A percentile compares a stretch with the other conserved stretches of the same genome.
Evolutionary conservation across 2,888 invertebrate species (phyloP).

Genomic region (Pterostichus niger): DNA sequence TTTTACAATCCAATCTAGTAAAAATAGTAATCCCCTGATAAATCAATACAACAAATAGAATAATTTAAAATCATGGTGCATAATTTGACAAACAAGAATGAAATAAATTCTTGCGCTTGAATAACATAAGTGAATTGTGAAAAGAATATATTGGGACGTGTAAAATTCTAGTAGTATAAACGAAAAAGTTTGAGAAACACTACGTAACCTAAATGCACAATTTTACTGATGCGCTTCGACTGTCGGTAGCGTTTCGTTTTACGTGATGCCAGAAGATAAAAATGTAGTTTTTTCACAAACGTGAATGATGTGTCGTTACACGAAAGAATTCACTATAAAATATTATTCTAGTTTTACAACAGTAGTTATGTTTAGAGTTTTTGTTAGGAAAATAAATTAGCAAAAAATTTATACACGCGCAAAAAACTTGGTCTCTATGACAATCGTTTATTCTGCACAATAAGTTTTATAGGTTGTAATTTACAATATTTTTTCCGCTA

Average conservation of each 20-base stretch:
- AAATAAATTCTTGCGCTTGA: too few relatives aligned
- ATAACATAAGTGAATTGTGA: too few relatives aligned
- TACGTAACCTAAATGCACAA: background rate
- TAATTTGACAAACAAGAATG: too few relatives aligned
- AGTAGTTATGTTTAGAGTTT: conserved; percentile 3
- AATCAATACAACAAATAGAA: too few relatives aligned
- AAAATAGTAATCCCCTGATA: too few relatives aligned
- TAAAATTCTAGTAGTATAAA: too few relatives aligned
- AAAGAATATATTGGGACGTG: too few relatives aligned
- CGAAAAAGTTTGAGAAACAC: background rate
- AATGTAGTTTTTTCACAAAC: conserved; percentile 15
- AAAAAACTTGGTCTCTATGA: background rate
- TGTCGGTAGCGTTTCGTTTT: background rate
- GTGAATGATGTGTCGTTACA: conserved; percentile 18
- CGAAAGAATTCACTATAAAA: conserved; percentile 2
- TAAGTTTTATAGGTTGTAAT: background rate
- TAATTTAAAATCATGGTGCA: too few relatives aligned
- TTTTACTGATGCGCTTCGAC: background rate
- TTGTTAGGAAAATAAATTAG: conserved; percentile 25
- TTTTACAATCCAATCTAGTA: too few relatives aligned
- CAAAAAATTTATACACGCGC: conserved; percentile 4
- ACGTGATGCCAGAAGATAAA: conserved; percentile 25
- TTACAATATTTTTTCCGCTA: background rate
- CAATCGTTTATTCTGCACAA: background rate
- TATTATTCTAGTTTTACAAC: conserved; percentile 34